Conservation (phyloP, 1,140 invertebrate species). For the Anagrus nilaparvatae region DNA sequence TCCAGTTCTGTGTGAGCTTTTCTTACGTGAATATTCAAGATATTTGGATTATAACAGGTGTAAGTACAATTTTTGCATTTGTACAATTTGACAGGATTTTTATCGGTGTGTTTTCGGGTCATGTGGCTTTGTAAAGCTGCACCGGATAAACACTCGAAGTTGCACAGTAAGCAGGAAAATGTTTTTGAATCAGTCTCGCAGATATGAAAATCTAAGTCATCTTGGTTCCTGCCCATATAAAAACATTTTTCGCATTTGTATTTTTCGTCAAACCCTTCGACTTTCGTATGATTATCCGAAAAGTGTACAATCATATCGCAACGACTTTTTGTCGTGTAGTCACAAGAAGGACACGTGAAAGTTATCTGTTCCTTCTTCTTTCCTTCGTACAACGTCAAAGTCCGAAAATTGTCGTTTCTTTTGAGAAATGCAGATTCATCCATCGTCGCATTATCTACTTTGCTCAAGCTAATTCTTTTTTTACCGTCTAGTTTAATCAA, state of each 20-base stretch:
- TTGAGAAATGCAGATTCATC: neutral
- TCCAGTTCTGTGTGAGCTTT: too few relatives aligned
- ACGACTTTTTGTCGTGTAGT: conserved; percentile 3
- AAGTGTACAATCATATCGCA: conserved; percentile 5
- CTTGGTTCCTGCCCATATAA: conserved; percentile 13
- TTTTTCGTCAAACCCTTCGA: too few relatives aligned
- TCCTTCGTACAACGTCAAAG: neutral
- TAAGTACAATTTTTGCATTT: too few relatives aligned
- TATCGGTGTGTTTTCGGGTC: conserved; percentile 20
- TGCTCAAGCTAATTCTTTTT: neutral
- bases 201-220: conserved; percentile 11
- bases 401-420: neutral
- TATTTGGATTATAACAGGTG: too few relatives aligned
- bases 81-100: too few relatives aligned
- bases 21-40: too few relatives aligned
- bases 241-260: conserved; percentile 15
- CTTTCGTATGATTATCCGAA: neutral
- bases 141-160: conserved; percentile 19
- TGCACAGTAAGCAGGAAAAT: conserved; percentile 21
- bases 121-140: conserved; percentile 19
- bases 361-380: neutral
- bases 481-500: too few relatives aligned
- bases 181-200: conserved; percentile 6
- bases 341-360: conserved; percentile 8
- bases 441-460: neutral